Base-by-base conservation (phyloP, 2,888 invertebrate species). In the Electrophaes corylata region DNA sequence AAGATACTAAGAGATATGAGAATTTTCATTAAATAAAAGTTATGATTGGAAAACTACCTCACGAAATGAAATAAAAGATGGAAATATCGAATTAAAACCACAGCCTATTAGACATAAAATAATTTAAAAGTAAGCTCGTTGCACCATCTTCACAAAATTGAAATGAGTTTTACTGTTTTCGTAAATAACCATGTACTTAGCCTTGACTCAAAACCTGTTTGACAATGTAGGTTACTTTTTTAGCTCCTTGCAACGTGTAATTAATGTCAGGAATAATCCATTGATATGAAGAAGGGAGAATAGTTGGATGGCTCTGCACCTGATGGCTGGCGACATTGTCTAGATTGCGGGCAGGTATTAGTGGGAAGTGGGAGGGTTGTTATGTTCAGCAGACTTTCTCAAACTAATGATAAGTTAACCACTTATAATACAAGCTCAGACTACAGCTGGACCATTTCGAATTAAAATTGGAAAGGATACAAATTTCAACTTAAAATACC, bases 161-260 rank as follows among this genome's bases (percentile, higher is more conserved):
- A n/a, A n/a, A n/a, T n/a, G n/a, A n/a, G 31, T 29, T 31, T 43
- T 35, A 51, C 10, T 8, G 20, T 37, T 31, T n/a, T 46, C 31
- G 2, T 23, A 23, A 29, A 14, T 12, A 49, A 45, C 23, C 19
- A 45, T 37, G 10, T 37, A n/a, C n/a, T n/a, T n/a, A 54, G 50
- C 59, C 59, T 59, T 59, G 54, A 46, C 18, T 44, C 20, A 10
- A 37, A 47, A 59, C 59, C 29, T 19, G 54, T 59, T 46, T 20
- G 10, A 37, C 37, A 44, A 50, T 49, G 50, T 59, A 59, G 59
- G 59, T 50, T 59, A 54, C 35, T 51, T 46, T 50, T 50, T 33
- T 26, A 37, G 37, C 16, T 16, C 26, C 3, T 26, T 48, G 31
- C 39, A 40, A 40, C 26, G 14, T 11, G 58, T 45, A 40, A 46